Percentiles rank a stretch among this genome's conserved stretches.
phyloP scores from a whole-genome alignment of 2,113 vertebrate genomes.

The Ctenodactylus gundi region DNA sequence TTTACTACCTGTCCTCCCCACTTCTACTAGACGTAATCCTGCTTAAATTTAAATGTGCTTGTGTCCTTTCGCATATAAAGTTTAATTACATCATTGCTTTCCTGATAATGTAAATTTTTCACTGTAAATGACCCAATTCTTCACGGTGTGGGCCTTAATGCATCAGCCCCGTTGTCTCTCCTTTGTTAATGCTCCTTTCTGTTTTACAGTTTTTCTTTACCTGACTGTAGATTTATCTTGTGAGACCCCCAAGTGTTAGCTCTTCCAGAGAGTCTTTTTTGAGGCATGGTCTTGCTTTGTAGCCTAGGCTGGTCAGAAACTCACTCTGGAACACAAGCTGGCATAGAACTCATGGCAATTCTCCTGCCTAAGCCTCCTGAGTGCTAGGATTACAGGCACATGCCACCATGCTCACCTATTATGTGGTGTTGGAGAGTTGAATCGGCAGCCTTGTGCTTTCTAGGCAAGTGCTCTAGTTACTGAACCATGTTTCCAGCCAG shows the following conservation, averaged over 20 bases:
- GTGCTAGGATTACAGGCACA: no score
- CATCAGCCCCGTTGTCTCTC: not conserved
- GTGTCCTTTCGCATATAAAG: not conserved
- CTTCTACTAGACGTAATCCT: not conserved
- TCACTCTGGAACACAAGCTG: no score
- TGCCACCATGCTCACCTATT: no score
- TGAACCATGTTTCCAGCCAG: no score
- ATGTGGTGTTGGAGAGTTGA: no score
- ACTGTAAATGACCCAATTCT: not conserved
- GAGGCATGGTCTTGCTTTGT: no score
- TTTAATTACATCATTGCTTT: not conserved
- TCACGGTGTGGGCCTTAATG: not conserved
- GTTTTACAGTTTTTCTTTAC: not conserved
- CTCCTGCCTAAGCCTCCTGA: no score
- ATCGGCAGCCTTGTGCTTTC: no score
- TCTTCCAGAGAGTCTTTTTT: not conserved
- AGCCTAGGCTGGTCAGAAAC: no score
- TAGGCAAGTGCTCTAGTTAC: no score
- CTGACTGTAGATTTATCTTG: not conserved
- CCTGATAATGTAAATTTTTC: not conserved
- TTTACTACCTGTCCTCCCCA: not conserved
- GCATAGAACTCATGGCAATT: no score
- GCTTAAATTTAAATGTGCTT: not conserved
- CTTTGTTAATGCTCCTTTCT: no score
- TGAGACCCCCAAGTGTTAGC: not conserved